These are phyloP conservation scores for Thrips palmi DNA, from an alignment of 1,140 invertebrate genomes.

Conservation along the genomic window DNA sequence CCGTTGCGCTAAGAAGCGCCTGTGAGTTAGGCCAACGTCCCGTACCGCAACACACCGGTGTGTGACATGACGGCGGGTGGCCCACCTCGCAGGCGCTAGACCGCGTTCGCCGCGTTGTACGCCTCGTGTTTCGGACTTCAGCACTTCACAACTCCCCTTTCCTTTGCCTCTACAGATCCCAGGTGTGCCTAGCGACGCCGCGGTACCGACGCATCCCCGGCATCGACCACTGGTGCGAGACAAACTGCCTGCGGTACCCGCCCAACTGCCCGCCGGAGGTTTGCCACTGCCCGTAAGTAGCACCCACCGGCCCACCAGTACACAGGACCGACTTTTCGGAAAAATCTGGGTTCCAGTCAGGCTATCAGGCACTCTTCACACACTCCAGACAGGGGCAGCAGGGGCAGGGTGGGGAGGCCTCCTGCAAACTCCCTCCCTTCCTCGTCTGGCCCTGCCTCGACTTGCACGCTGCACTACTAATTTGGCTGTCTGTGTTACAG, in stretches of 20 bases:
- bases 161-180: constrained; percentile 34
- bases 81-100: not conserved
- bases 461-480: not conserved
- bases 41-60: not conserved
- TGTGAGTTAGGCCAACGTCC: not conserved
- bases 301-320: constrained; percentile 1
- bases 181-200: constrained; percentile 47
- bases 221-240: constrained; percentile 63
- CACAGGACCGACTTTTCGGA: not conserved
- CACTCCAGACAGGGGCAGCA: no score
- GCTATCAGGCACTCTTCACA: not conserved
- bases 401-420: no score
- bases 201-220: constrained; percentile 43
- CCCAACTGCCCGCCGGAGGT: constrained; percentile 57
- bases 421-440: constrained; percentile 3
- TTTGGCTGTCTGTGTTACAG: constrained; percentile 28
- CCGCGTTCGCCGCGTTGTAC: no score
- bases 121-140: no score
- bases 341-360: not conserved
- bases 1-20: not conserved
- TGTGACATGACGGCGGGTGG: not conserved
- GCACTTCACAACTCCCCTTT: constrained; percentile 1
- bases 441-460: not conserved
- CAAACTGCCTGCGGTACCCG: constrained; percentile 65
- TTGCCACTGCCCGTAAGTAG: constrained; percentile 66